A percentile compares a stretch with the other conserved stretches of the same genome.
These are phyloP conservation scores for Eupithecia pulchellata DNA, from an alignment of 2,888 invertebrate genomes.

Conservation along the genomic window DNA sequence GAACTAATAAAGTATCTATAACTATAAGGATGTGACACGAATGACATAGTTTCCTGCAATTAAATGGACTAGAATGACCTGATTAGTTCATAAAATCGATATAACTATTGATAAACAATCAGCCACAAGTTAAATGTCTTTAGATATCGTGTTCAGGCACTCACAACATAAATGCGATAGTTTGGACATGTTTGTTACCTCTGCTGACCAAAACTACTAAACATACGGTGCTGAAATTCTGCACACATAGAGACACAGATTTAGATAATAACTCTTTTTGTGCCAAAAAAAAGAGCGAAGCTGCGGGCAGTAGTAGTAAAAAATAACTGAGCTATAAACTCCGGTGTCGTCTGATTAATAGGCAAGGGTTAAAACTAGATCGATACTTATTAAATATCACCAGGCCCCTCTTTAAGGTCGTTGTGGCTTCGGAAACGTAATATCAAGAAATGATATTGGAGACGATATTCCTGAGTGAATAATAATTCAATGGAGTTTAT, in stretches of 20 bases:
- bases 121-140: neutral
- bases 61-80: neutral
- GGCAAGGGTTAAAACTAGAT: constrained; percentile 8
- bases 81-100: neutral
- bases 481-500: neutral
- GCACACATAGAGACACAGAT: too few relatives aligned
- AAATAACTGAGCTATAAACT: neutral
- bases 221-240: too few relatives aligned
- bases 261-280: too few relatives aligned
- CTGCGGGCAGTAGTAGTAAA: neutral
- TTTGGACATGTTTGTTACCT: too few relatives aligned
- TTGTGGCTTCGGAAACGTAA: constrained; percentile 3
- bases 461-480: neutral
- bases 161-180: too few relatives aligned
- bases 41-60: neutral
- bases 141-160: neutral
- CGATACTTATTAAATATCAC: constrained; percentile 5
- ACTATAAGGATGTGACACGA: neutral
- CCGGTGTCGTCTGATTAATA: neutral
- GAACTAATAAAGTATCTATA: neutral
- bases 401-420: neutral
- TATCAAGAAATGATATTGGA: neutral
- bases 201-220: too few relatives aligned
- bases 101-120: neutral
- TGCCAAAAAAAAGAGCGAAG: neutral